These are phyloP conservation scores for Salticus scenicus DNA, from an alignment of 2,888 invertebrate genomes.

Conservation along the genomic window DNA sequence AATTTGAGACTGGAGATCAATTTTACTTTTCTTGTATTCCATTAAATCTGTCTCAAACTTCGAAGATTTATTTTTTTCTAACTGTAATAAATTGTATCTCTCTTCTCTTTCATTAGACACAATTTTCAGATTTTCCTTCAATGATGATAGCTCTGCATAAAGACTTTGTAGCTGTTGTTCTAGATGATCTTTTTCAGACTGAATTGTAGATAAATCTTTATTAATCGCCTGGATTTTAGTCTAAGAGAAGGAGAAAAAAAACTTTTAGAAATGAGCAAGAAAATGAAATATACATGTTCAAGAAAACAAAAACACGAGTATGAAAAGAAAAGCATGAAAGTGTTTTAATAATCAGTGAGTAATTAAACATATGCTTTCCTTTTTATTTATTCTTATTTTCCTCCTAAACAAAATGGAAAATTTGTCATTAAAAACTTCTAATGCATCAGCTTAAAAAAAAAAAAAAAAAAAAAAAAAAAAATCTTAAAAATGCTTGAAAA, in stretches of 20 bases:
- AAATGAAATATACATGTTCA: background rate
- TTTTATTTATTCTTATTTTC: no score
- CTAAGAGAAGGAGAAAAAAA: background rate
- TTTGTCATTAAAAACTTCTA: no score
- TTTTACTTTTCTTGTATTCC: background rate
- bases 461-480: no score
- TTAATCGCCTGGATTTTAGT: background rate
- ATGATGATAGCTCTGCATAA: background rate
- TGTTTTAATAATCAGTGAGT: background rate
- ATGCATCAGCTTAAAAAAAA: no score
- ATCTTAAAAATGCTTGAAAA: no score
- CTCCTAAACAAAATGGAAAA: no score
- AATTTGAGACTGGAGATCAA: background rate
- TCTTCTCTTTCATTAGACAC: background rate
- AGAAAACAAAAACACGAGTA: background rate
- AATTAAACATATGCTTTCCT: no score
- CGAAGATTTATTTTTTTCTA: constrained; percentile 14
- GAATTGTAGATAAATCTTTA: background rate
- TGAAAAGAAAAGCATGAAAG: background rate
- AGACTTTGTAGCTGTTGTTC: background rate
- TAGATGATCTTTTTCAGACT: background rate
- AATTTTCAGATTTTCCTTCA: constrained; percentile 8
- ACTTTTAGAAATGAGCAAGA: background rate
- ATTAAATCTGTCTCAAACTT: background rate
- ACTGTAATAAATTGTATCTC: constrained; percentile 8